Conservation (phyloP, 2,888 invertebrate species). For the Carcina quercana region DNA sequence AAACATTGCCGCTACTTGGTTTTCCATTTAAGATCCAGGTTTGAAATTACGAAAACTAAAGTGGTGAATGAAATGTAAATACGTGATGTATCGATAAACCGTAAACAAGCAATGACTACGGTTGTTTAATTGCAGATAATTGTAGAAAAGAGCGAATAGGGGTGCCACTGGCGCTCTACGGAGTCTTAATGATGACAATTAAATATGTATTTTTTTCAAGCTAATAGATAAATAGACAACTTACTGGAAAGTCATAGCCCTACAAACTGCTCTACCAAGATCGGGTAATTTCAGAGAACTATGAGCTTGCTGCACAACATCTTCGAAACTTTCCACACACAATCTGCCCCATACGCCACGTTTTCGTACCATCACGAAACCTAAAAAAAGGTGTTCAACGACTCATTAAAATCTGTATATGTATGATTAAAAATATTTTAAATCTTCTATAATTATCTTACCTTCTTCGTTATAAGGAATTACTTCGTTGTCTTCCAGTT, state of each 20-base stretch:
- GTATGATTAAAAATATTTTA: too few species aligned
- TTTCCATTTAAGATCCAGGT: too few species aligned
- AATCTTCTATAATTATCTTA: conserved; percentile 20
- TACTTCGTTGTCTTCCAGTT: conserved; percentile 70
- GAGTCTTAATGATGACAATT: too few species aligned
- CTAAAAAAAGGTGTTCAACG: conserved; percentile 36
- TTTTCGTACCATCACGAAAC: conserved; percentile 83
- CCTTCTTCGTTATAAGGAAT: conserved; percentile 78
- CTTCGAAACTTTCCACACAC: conserved; percentile 80
- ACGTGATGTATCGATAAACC: too few species aligned
- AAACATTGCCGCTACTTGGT: too few species aligned
- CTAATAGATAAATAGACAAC: conserved; percentile 22
- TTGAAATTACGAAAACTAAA: too few species aligned
- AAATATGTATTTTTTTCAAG: too few species aligned
- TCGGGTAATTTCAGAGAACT: conserved; percentile 79
- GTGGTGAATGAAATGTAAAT: too few species aligned
- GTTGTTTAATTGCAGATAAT: too few species aligned
- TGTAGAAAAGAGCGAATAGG: too few species aligned
- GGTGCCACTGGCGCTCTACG: too few species aligned
- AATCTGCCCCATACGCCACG: conserved; percentile 86
- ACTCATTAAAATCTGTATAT: neutral
- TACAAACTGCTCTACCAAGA: conserved; percentile 83
- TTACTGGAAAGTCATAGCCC: conserved; percentile 84
- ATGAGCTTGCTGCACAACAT: conserved; percentile 72
- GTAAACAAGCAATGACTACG: too few species aligned